phyloP scores from a whole-genome alignment of 2,113 vertebrate genomes.

The Pyxicephalus adspersus region DNA sequence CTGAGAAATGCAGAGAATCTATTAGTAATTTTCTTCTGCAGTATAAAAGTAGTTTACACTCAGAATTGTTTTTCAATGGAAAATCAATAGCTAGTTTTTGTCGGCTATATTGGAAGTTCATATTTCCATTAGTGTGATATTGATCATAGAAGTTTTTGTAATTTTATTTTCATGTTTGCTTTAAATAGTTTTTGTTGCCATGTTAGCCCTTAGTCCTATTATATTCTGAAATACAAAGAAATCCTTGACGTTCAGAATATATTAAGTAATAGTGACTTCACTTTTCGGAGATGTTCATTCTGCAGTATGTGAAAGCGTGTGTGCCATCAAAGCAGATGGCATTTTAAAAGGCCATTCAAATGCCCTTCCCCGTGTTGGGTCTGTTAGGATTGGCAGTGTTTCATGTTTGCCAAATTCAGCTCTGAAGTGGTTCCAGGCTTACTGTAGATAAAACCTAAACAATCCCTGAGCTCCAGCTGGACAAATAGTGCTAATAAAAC shows the following conservation, averaged over 20 bases:
- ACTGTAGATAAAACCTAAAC: no score
- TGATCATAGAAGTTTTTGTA: slow-evolving; percentile 47
- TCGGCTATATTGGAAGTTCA: slow-evolving; percentile 47
- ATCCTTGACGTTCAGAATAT: neutral
- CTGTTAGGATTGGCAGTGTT: no score
- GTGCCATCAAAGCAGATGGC: no score
- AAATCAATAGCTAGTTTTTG: slow-evolving; percentile 60
- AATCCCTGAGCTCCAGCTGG: no score
- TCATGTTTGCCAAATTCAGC: no score
- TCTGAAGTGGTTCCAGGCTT: no score
- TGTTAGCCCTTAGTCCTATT: neutral
- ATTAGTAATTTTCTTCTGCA: slow-evolving; percentile 48
- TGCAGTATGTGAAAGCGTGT: no score
- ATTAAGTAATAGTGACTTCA: neutral
- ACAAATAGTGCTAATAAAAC: no score
- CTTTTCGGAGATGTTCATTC: neutral
- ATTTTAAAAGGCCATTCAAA: no score
- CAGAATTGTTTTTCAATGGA: slow-evolving; percentile 56
- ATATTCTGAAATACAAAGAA: neutral
- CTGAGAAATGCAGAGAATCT: slow-evolving; percentile 9
- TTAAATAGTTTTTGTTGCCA: neutral
- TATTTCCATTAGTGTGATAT: slow-evolving; percentile 58
- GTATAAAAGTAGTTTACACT: slow-evolving; percentile 48
- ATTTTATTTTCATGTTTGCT: slow-evolving; percentile 48
- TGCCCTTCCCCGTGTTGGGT: no score